These are phyloP conservation scores for Cydia strobilella DNA, from an alignment of 1,140 invertebrate genomes.

Conservation along the genomic window DNA sequence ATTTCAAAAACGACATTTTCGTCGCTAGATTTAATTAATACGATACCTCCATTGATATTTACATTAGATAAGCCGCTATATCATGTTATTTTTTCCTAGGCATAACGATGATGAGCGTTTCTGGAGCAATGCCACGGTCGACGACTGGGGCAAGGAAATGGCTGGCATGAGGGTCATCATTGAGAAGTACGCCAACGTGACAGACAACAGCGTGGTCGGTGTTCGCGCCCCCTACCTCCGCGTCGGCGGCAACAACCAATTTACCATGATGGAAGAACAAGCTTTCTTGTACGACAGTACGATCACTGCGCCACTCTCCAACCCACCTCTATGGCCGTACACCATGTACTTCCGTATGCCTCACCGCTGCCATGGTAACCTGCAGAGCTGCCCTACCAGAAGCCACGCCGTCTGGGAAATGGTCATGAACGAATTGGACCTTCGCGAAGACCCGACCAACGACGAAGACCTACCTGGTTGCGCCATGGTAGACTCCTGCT, in stretches of 20 bases:
- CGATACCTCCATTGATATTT: not conserved
- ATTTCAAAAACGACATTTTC: not conserved
- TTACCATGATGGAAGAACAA: conserved; percentile 98
- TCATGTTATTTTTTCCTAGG: conserved; percentile 70
- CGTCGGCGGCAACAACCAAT: conserved; percentile 97
- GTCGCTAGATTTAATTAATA: not conserved
- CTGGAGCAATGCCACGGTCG: conserved; percentile 96
- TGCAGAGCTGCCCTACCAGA: conserved; percentile 95
- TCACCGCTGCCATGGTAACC: conserved; percentile 95
- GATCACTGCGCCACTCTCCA: conserved; percentile 94
- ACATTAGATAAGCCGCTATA: not conserved
- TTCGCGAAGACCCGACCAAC: conserved; percentile 93
- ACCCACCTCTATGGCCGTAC: conserved; percentile 97
- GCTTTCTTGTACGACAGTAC: conserved; percentile 97
- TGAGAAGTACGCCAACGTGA: conserved; percentile 95
- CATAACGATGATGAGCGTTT: conserved; percentile 96
- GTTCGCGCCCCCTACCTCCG: conserved; percentile 95
- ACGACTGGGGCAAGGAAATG: conserved; percentile 98
- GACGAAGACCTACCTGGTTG: conserved; percentile 96
- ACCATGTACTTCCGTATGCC: conserved; percentile 99
- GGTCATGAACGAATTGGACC: conserved; percentile 98
- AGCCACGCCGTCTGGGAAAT: conserved; percentile 98
- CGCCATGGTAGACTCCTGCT: conserved; percentile 98
- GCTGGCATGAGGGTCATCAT: conserved; percentile 96
- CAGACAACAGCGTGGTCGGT: conserved; percentile 96